A percentile compares a stretch with the other conserved stretches of the same genome.
These are phyloP conservation scores for Ylistrum balloti DNA, from an alignment of 1,140 invertebrate genomes.

Conservation along the genomic window DNA sequence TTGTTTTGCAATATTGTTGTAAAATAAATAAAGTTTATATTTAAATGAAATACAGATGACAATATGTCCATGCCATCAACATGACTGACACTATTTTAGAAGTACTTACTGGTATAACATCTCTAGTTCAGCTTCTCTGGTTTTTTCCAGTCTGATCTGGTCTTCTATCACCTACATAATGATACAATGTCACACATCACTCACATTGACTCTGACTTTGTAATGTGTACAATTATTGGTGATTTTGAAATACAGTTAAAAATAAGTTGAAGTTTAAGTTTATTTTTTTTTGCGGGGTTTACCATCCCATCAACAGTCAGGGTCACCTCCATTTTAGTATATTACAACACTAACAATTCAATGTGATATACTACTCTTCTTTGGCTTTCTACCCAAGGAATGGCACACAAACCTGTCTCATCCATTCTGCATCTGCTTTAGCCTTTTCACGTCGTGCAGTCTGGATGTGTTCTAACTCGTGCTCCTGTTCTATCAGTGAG, in stretches of 20 bases:
- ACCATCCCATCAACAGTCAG: too few relatives aligned
- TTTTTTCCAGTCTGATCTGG: conserved; percentile 80
- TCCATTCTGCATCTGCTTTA: conserved; percentile 80
- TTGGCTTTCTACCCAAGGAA: too few relatives aligned
- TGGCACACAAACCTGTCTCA: conserved; percentile 77
- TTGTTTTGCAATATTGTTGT: too few relatives aligned
- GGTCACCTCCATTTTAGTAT: too few relatives aligned
- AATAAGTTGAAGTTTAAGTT: too few relatives aligned
- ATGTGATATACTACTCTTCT: too few relatives aligned
- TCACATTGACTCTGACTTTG: too few relatives aligned
- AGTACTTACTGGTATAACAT: conserved; percentile 81
- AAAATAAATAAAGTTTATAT: too few relatives aligned
- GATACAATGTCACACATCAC: background rate
- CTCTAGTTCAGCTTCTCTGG: conserved; percentile 81
- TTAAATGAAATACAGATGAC: background rate
- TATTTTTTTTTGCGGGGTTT: too few relatives aligned
- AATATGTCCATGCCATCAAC: background rate
- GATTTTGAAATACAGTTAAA: too few relatives aligned
- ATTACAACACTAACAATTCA: too few relatives aligned
- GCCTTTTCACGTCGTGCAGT: conserved; percentile 78
- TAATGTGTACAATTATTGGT: too few relatives aligned
- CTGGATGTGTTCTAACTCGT: conserved; percentile 71
- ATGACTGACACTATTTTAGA: background rate
- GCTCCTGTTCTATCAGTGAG: conserved; percentile 75
- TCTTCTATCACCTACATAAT: conserved; percentile 80